phyloP scores from a whole-genome alignment of 2,888 invertebrate genomes.

The Brachypalpus laphriformis region DNA sequence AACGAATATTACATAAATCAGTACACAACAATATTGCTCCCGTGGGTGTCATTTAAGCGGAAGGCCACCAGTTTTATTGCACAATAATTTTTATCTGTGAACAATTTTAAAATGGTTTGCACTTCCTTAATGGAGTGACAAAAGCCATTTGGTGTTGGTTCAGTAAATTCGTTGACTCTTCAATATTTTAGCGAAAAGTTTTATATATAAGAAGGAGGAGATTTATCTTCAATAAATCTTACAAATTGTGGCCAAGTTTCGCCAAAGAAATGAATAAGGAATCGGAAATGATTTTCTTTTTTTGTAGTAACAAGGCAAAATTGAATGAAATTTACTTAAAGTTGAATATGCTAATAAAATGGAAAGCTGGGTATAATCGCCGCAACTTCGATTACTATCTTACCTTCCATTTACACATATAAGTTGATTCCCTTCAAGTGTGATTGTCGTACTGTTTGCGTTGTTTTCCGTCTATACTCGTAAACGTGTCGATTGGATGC shows the following conservation, averaged over 20 bases:
- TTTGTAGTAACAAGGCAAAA: too few species aligned
- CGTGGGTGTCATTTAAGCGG: slow-evolving; percentile 48
- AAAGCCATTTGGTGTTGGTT: slow-evolving; percentile 50
- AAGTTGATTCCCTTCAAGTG: too few species aligned
- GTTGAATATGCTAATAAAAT: too few species aligned
- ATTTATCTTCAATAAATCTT: slow-evolving; percentile 45
- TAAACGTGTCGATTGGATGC: too few species aligned
- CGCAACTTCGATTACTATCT: too few species aligned
- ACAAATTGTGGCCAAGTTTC: not conserved
- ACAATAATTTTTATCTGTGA: slow-evolving; percentile 62
- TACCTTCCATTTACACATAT: too few species aligned
- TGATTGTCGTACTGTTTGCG: too few species aligned
- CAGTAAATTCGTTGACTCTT: slow-evolving; percentile 29
- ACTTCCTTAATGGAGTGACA: slow-evolving; percentile 64
- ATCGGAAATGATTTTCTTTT: not conserved
- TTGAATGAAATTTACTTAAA: too few species aligned
- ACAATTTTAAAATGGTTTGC: slow-evolving; percentile 53
- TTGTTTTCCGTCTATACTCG: too few species aligned
- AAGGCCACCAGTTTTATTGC: slow-evolving; percentile 52
- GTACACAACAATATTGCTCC: slow-evolving; percentile 46
- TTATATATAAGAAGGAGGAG: not conserved
- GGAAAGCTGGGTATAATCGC: too few species aligned
- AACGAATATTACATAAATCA: slow-evolving; percentile 57
- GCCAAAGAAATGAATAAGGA: not conserved
- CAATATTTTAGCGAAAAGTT: slow-evolving; percentile 1